phyloP scores from a whole-genome alignment of 2,888 invertebrate species.

The Alloplasta piceator region DNA sequence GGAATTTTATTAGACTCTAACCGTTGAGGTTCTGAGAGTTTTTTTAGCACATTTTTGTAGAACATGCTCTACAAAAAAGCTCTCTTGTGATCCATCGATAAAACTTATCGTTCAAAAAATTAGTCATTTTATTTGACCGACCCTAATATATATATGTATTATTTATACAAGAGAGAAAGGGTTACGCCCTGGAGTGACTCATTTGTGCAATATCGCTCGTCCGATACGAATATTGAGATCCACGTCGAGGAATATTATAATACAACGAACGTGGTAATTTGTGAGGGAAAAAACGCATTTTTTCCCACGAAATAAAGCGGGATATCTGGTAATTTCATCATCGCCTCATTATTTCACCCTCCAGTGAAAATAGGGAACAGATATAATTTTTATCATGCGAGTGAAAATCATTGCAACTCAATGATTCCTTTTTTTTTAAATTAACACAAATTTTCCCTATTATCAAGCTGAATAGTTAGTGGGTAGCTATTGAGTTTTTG shows the following conservation, averaged over 20 bases:
- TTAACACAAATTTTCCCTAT: too few species aligned
- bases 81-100: background rate
- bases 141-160: too few species aligned
- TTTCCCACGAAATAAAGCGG: conserved; percentile 24
- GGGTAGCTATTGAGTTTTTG: too few species aligned
- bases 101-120: too few species aligned
- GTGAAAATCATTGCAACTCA: too few species aligned
- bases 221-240: conserved; percentile 42
- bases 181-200: conserved; percentile 57
- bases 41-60: too few species aligned
- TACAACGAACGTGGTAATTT: conserved; percentile 29
- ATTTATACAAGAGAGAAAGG: background rate
- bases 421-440: too few species aligned
- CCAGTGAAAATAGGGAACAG: background rate
- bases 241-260: conserved; percentile 4
- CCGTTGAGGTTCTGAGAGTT: too few species aligned
- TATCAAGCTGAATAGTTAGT: too few species aligned
- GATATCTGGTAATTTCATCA: conserved; percentile 31
- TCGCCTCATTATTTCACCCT: background rate
- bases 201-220: conserved; percentile 45
- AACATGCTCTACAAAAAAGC: too few species aligned
- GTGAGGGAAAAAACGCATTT: background rate
- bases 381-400: background rate
- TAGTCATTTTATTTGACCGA: too few species aligned
- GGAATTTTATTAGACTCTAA: too few species aligned